Percentiles rank a stretch among this genome's conserved stretches.
These are phyloP conservation scores for Tillus elongatus DNA, from an alignment of 2,888 invertebrate genomes.

Conservation along the genomic window DNA sequence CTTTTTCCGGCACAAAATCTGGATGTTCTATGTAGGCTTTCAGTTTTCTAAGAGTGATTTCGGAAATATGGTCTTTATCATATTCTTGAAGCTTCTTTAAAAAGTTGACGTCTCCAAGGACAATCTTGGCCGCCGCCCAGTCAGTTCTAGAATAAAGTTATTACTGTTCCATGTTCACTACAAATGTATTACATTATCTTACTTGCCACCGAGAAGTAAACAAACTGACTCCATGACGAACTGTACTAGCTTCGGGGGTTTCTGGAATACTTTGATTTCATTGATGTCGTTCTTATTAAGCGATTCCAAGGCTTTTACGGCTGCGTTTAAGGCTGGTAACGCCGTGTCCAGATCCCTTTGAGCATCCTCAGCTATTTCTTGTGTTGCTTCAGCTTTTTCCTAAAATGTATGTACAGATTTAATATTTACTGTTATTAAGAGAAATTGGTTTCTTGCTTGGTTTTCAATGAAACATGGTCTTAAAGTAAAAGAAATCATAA, in stretches of 20 bases:
- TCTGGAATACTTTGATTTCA: conserved; percentile 79
- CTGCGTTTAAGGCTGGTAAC: conserved; percentile 76
- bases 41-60: conserved; percentile 64
- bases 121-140: conserved; percentile 74
- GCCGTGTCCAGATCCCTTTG: conserved; percentile 77
- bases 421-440: no score
- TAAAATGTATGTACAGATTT: no score
- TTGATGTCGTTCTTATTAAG: conserved; percentile 86
- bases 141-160: conserved; percentile 54
- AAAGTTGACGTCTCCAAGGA: conserved; percentile 77
- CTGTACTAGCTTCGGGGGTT: conserved; percentile 76
- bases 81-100: conserved; percentile 72
- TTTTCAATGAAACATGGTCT: no score
- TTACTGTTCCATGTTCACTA: not conserved
- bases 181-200: conserved; percentile 21
- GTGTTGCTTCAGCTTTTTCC: conserved; percentile 78
- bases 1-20: conserved; percentile 74
- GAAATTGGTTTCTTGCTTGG: no score
- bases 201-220: conserved; percentile 74
- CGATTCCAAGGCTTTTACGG: conserved; percentile 72
- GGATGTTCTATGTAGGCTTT: conserved; percentile 77
- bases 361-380: conserved; percentile 75
- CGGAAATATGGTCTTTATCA: conserved; percentile 80
- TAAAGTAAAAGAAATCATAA: no score
- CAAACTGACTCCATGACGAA: conserved; percentile 91